These are phyloP conservation scores for Stigmatopora argus DNA, from an alignment of 2,113 vertebrate genomes.

Conservation along the genomic window DNA sequence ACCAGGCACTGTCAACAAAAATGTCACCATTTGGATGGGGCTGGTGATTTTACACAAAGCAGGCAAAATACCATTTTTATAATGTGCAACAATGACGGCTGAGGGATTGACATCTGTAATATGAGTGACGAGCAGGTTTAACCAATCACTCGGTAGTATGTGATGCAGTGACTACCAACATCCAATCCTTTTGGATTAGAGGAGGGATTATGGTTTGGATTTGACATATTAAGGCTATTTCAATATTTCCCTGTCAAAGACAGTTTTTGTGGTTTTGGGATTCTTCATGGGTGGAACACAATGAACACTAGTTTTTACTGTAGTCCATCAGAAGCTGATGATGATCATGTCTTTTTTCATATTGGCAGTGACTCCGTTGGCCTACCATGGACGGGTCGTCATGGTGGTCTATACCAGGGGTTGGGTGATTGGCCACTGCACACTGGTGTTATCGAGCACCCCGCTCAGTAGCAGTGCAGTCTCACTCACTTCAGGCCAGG, in stretches of 20 bases:
- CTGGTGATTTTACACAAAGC: background rate
- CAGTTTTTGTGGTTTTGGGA: background rate
- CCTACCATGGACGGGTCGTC: too few species aligned
- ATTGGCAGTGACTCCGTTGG: too few species aligned
- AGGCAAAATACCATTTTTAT: constrained; percentile 17
- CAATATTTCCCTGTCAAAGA: constrained; percentile 38
- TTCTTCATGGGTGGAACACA: background rate
- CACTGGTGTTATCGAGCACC: too few species aligned
- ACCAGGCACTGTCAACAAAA: background rate
- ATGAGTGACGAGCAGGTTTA: constrained; percentile 66
- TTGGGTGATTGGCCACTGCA: too few species aligned
- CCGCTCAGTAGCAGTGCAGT: too few species aligned
- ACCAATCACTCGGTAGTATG: constrained; percentile 61
- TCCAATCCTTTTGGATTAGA: constrained; percentile 70
- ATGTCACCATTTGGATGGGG: background rate
- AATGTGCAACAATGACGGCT: constrained; percentile 48
- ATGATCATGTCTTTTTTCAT: too few species aligned
- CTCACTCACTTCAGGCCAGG: too few species aligned
- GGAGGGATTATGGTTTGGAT: constrained; percentile 68
- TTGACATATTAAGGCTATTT: constrained; percentile 45
- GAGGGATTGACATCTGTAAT: constrained; percentile 60
- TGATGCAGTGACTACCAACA: constrained; percentile 42
- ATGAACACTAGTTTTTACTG: background rate
- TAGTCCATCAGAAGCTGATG: too few species aligned
- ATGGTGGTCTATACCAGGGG: too few species aligned